Conservation (phyloP, 30 jellyfish, hydroid and myxozoan species). For the Cassiopea xamachana region DNA sequence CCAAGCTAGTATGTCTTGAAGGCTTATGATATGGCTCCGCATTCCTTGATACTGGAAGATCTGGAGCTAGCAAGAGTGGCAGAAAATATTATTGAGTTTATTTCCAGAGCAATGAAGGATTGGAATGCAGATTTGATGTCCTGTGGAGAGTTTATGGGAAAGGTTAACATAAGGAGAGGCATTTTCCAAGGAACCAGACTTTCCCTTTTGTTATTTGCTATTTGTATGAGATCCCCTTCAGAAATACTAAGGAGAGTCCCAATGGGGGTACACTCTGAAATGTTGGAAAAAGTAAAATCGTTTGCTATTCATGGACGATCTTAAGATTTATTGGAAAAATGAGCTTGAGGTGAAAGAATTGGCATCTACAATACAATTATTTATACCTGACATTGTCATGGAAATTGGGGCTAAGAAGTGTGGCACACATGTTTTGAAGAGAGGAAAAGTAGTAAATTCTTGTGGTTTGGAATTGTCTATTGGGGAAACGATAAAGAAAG, state of each 20-base stretch:
- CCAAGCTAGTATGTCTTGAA: too few relatives aligned
- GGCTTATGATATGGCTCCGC: neutral
- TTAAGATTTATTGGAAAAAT: conserved; percentile 9
- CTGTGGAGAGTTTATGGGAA: conserved; percentile 10
- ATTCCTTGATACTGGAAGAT: neutral
- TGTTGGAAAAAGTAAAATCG: conserved; percentile 38
- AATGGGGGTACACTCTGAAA: conserved; percentile 39
- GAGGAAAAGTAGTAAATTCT: conserved; percentile 37
- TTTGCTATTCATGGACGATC: conserved; percentile 38
- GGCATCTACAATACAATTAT: neutral
- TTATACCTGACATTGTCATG: conserved; percentile 32
- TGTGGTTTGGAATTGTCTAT: conserved; percentile 39
- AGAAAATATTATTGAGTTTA: neutral
- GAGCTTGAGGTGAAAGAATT: neutral
- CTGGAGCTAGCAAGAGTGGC: conserved; percentile 9
- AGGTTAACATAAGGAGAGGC: conserved; percentile 37
- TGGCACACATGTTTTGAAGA: conserved; percentile 32
- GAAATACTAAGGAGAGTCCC: conserved; percentile 22
- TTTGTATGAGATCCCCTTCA: conserved; percentile 23
- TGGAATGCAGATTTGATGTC: conserved; percentile 25
- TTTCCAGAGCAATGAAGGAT: conserved; percentile 8
- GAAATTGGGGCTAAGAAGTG: conserved; percentile 45
- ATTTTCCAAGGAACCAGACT: conserved; percentile 49
- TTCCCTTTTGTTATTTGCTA: conserved; percentile 48
- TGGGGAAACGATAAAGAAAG: conserved; percentile 31